Base-by-base conservation (phyloP, 2,888 invertebrate genomes). In the Stegophylla sp. region DNA sequence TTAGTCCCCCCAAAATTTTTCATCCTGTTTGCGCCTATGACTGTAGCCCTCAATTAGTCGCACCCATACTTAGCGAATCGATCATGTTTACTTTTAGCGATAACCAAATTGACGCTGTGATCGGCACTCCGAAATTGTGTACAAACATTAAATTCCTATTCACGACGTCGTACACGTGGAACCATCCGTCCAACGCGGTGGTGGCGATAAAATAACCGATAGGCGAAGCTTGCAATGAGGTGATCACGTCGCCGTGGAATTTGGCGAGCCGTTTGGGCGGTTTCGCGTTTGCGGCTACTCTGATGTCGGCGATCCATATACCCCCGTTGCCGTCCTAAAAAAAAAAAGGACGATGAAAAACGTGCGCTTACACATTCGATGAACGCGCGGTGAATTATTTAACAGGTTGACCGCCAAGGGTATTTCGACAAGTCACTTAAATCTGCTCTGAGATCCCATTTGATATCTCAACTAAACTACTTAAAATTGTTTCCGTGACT, bases 281-380 rank as follows among this genome's bases (percentile, higher is more conserved):
- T 20, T 77, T 67, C 13, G 82, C 72, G 59, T 67, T 75, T 12
- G 83, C 82, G 5, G 82, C 88, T 48, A 89, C 90, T 23, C 90
- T 90, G 5, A 94, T 86, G 84, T 93, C 92, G 63, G 92, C 88
- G 53, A 89, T 86, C 93, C 93, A 94, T 69, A 96, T 88, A 1
- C 94, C 95, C 15, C 96, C 96, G 83, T 92, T 92, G 1, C 92
- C 94, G 87, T 96, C 96, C 94, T 95, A 83, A 9, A 77, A 53
- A 3, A 4, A n/a, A 51, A n/a, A 51, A 17, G 1, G n/a, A n/a
- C n/a, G n/a, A n/a, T n/a, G n/a, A n/a, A n/a, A n/a, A n/a, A n/a
- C n/a, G n/a, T n/a, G n/a, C n/a, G n/a, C n/a, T n/a, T n/a, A n/a
- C n/a, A n/a, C n/a, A n/a, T n/a, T n/a, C n/a, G n/a, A n/a, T n/a